Evolutionary conservation across 2,797 vertebrate genomes (phyloP).

Genomic region (Erpetoichthys calabaricus): DNA sequence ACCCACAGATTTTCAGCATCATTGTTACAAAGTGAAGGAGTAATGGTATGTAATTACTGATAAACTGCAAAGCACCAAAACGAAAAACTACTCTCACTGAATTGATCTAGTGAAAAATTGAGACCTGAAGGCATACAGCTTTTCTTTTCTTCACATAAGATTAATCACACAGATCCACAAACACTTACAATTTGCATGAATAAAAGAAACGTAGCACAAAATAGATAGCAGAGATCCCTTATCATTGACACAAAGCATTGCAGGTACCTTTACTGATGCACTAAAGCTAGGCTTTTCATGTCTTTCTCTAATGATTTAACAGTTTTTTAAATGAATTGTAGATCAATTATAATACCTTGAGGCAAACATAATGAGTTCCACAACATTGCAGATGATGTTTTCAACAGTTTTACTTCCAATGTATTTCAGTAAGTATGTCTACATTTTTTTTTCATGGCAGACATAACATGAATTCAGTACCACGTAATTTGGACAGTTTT

Average conservation of each 20-base stretch:
- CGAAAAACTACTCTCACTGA: constrained; percentile 16
- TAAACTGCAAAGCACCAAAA: constrained; percentile 20
- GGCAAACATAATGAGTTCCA: constrained; percentile 55
- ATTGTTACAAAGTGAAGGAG: constrained; percentile 8
- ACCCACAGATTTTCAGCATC: constrained; percentile 9
- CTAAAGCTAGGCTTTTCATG: constrained; percentile 57
- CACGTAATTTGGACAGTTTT: constrained; percentile 12
- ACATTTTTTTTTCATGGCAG: constrained; percentile 13
- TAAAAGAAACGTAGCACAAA: constrained; percentile 18
- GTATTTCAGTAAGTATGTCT: constrained; percentile 15
- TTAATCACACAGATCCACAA: constrained; percentile 20
- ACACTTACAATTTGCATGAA: constrained; percentile 31
- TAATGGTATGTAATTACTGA: constrained; percentile 17
- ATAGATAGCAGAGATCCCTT: constrained; percentile 5
- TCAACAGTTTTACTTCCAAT: constrained; percentile 8
- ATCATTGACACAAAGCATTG: constrained; percentile 50
- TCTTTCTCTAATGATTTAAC: constrained; percentile 54
- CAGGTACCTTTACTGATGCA: constrained; percentile 51
- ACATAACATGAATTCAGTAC: constrained; percentile 11
- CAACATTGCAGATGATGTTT: constrained; percentile 42
- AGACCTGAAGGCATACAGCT: constrained; percentile 34
- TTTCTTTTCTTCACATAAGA: constrained; percentile 25
- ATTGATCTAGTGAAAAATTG: constrained; percentile 51
- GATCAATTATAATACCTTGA: constrained; percentile 60
- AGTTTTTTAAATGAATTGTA: constrained; percentile 60